Conservation (phyloP, 2,113 vertebrate genomes). For the Donacobius atricapilla region DNA sequence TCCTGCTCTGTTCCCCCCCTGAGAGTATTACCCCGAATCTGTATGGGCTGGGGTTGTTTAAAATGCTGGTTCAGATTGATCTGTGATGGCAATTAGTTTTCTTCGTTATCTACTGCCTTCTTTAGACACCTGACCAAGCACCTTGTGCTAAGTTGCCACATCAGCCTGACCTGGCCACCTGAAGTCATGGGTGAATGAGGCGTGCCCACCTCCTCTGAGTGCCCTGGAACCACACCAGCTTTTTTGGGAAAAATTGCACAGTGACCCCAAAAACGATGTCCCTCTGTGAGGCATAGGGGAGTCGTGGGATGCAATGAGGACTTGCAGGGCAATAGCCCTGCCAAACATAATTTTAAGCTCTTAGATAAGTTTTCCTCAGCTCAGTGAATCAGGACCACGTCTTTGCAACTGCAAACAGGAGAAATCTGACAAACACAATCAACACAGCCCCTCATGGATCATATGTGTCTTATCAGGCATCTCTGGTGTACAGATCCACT, state of each 20-base stretch:
- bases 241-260: not conserved
- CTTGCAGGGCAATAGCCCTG: not conserved
- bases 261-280: not conserved
- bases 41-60: not conserved
- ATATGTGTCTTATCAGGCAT: not conserved
- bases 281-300: not conserved
- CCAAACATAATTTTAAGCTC: not conserved
- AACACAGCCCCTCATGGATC: not conserved
- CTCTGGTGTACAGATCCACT: not conserved
- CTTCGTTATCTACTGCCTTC: not conserved
- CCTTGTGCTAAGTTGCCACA: not conserved
- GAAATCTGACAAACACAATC: not conserved
- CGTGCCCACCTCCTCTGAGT: not conserved
- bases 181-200: fast-evolving
- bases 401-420: not conserved
- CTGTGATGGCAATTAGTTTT: not conserved
- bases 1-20: not conserved
- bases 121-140: not conserved
- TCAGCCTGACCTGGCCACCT: not conserved
- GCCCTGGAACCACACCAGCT: not conserved
- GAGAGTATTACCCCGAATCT: not conserved
- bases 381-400: fast-evolving
- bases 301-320: not conserved
- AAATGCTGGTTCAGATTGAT: not conserved
- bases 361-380: not conserved